Evolutionary conservation across 2,113 vertebrate genomes (phyloP).

Genomic region (Ophiodon elongatus): DNA sequence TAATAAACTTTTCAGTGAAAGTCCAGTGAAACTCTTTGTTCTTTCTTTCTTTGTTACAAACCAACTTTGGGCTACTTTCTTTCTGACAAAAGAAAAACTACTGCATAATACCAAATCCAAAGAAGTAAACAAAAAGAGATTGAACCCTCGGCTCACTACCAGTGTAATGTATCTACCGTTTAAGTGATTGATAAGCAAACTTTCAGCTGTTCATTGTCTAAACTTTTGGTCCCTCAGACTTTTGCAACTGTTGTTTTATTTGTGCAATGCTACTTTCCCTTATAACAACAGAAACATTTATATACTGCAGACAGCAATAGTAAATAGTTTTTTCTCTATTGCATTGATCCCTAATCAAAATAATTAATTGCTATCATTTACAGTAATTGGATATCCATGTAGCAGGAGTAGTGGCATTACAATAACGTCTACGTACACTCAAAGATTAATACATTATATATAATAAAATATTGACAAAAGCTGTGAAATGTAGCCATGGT

Average conservation of each 20-base stretch:
- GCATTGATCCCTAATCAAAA: not conserved
- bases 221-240: not conserved
- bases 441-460: too few relatives aligned
- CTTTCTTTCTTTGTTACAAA: not conserved
- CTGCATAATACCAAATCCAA: not conserved
- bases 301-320: not conserved
- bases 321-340: not conserved
- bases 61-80: not conserved
- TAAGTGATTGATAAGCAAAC: not conserved
- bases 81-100: not conserved
- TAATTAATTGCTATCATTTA: not conserved
- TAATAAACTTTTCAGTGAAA: not conserved
- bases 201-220: not conserved
- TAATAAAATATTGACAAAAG: not conserved
- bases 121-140: not conserved
- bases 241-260: not conserved
- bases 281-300: not conserved
- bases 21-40: not conserved
- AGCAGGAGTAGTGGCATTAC: not conserved
- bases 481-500: not conserved
- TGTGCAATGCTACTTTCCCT: not conserved
- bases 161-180: not conserved
- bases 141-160: too few relatives aligned
- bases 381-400: not conserved
- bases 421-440: not conserved